Evolutionary conservation across 2,113 vertebrate genomes (phyloP).

Genomic region (Heptranchias perlo): DNA sequence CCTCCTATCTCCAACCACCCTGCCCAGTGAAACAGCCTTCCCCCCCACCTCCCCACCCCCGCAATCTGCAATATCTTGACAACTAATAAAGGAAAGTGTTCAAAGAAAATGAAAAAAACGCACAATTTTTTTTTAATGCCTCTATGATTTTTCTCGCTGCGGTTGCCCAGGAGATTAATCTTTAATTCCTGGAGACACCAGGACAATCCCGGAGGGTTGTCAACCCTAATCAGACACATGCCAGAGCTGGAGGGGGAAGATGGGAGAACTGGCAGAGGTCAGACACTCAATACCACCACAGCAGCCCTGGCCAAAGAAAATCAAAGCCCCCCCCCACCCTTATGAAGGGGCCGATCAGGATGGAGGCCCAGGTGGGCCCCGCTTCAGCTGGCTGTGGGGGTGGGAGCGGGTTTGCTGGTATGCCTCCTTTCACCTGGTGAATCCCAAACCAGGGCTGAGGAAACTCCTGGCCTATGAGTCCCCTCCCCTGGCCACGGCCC

Average conservation of each 20-base stretch:
- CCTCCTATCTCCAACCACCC: no score
- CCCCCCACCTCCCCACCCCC: no score
- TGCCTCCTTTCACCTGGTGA: background rate
- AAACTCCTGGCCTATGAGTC: background rate
- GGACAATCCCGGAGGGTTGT: no score
- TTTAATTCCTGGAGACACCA: no score
- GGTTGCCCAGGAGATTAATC: no score
- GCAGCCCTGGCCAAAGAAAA: background rate
- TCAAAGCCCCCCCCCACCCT: background rate
- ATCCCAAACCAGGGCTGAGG: background rate
- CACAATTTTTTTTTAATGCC: no score
- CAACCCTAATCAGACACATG: background rate
- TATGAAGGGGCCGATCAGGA: background rate
- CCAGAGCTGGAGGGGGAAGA: background rate
- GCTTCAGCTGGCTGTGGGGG: background rate
- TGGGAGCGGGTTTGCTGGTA: background rate
- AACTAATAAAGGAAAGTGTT: no score
- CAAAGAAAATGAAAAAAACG: no score
- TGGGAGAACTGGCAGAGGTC: background rate
- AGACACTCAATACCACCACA: background rate
- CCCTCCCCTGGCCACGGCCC: background rate
- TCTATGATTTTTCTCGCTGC: no score
- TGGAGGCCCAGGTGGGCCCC: background rate
- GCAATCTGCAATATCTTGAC: no score
- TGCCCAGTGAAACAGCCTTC: no score